Base-by-base conservation (phyloP, 2,888 invertebrate genomes). In the Cepaea hortensis region DNA sequence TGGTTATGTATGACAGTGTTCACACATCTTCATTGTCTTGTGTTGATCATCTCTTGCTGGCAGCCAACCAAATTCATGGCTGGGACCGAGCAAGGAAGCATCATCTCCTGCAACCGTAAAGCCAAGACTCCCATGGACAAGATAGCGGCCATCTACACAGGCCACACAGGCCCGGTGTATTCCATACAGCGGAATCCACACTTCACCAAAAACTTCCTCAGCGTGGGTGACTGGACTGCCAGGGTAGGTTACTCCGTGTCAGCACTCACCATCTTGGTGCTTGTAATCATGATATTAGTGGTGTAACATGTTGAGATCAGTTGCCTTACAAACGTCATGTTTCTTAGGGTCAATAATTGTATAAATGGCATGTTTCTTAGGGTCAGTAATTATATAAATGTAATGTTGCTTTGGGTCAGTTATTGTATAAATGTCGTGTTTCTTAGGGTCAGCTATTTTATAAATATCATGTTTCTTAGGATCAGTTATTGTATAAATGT, bases 161-260 rank as follows among this genome's bases (percentile, higher is more conserved):
- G 94, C 73, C 95, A 95, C 89, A 96, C 97, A 85, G 98, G 98
- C 0, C 98, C 98, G 0, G 97, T 99, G 0, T 96, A 97, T 91
- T 96, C 98, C n/a, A 95, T 98, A 15, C 97, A 98, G 92, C 96
- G 99, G 88, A 99, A 99, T 95, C 98, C 98, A 0, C 97, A 97
- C 11, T 98, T 98, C 95, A 96, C 98, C 0, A 99, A 99, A 95
- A 98, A 98, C 94, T 98, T 99, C 94, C 95, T 99, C 82, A 97
- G 98, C 0, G 96, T 98, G 5, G 98, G 98, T 0, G 98, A 98
- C 94, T 98, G 98, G 98, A 97, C 97, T 7, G 97, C 98, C 46
- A 93, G 94, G 90, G 94, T 94, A 89, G 89, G 91, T 70, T 6
- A 50, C 1, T 50, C 13, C 46, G 11, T 46, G 73, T 35, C 35